Evolutionary conservation across 1,140 invertebrate genomes (phyloP).

Genomic region (Brachionus sp.): DNA sequence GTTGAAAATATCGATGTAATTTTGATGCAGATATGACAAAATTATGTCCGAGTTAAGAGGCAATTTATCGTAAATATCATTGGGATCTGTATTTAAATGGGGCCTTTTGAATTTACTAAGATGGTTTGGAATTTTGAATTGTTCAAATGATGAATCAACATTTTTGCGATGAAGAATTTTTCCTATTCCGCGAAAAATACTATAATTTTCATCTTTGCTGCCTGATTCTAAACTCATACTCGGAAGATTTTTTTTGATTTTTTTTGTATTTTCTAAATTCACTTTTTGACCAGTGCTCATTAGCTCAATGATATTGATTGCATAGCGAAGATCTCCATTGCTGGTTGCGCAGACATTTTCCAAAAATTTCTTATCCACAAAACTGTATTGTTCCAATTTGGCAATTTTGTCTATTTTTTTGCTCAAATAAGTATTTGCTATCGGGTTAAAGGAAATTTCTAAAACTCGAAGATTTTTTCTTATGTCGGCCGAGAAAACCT

Average conservation of each 20-base stretch:
- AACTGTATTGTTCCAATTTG: not conserved
- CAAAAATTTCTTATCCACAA: conserved; percentile 30
- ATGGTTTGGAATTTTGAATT: not conserved
- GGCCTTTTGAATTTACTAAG: conserved; percentile 15
- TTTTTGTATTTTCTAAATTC: conserved; percentile 17
- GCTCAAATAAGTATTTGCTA: conserved; percentile 22
- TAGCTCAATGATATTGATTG: conserved; percentile 17
- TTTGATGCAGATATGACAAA: conserved; percentile 35
- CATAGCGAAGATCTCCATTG: conserved; percentile 30
- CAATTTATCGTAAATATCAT: conserved; percentile 35
- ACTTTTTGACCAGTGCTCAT: not conserved
- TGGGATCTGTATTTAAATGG: not conserved
- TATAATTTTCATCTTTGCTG: conserved; percentile 22
- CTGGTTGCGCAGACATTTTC: not conserved
- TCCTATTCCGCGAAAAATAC: conserved; percentile 6
- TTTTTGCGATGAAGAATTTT: conserved; percentile 44
- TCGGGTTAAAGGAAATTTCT: conserved; percentile 21
- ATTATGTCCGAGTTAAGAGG: not conserved
- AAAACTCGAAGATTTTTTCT: not conserved
- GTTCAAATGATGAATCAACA: not conserved
- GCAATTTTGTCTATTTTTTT: conserved; percentile 22
- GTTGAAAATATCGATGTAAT: conserved; percentile 37
- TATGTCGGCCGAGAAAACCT: not conserved
- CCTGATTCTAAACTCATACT: not conserved
- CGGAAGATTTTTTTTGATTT: not conserved